Evolutionary conservation across 1,140 invertebrate genomes (phyloP).

Genomic region (Brachionus plicatilis): DNA sequence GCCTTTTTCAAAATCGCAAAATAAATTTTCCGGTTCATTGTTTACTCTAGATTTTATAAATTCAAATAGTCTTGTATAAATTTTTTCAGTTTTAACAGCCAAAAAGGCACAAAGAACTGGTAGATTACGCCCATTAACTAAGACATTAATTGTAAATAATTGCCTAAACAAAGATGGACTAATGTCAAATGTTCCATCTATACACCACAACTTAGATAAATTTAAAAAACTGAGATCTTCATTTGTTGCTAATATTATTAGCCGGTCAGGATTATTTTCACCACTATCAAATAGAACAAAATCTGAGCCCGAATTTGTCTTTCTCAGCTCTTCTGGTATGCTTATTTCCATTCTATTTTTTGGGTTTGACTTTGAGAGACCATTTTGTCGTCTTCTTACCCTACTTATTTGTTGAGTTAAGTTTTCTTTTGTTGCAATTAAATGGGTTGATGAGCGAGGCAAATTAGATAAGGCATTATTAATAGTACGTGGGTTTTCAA

Average conservation of each 20-base stretch:
- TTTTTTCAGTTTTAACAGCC: not conserved
- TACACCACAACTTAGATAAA: not conserved
- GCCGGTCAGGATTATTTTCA: not conserved
- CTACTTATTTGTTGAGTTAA: not conserved
- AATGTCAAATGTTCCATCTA: conserved; percentile 2
- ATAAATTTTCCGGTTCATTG: not conserved
- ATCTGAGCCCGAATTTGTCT: too few relatives aligned
- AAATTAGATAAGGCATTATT: not conserved
- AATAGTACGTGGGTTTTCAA: not conserved
- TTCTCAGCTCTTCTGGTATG: too few relatives aligned
- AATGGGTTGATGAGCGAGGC: not conserved
- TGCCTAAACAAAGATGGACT: not conserved
- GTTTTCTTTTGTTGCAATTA: not conserved
- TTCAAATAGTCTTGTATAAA: not conserved
- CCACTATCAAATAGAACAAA: not conserved
- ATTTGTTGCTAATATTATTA: not conserved
- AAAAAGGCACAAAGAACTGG: not conserved
- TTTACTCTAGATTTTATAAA: not conserved
- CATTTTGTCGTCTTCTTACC: not conserved
- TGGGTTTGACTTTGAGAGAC: not conserved
- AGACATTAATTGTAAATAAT: conserved; percentile 3
- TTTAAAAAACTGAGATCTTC: not conserved
- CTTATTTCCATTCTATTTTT: not conserved
- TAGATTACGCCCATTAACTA: not conserved
- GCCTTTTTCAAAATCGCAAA: not conserved